Evolutionary conservation across 1,140 invertebrate species (phyloP), one percentile per base, ranked within the genome.

Genomic region (Drosophila kepulauana): DNA sequence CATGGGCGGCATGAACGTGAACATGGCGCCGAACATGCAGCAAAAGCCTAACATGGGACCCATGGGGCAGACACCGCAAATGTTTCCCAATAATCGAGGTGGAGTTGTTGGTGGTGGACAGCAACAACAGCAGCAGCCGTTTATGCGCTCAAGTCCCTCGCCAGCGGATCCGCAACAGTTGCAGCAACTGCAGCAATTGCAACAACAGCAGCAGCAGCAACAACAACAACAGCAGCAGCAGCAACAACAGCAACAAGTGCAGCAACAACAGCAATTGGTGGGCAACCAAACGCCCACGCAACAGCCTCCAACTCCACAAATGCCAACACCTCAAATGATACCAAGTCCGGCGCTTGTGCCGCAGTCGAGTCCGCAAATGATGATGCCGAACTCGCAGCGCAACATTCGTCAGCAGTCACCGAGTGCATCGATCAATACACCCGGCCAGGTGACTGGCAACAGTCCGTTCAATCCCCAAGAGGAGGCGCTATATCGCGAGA

Each of bases 401-500:
- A 82, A 75, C 66, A 76, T 97, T 94, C 96, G 95, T 45, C 95
- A 96, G 15, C 95, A 96, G n/a, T 97, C 96, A 61, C 97, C 97
- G 1, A 96, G 96, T 62, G 95, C 95, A 45, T 96, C 96, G 0
- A 93, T 97, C 5, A 97, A 98, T 92, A 98, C 96, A 30, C 97
- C 96, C 0, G 95, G 95, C 30, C 95, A 96, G 30, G 94, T 94
- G 1, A 95, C 95, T 1, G 95, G 94, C 1, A 95, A 96, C 11
- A 96, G 96, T 93, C 96, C 96, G 0, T 94, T 96, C 56, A 93
- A 93, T 82, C 70, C 93, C 61, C 93, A 94, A 0, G 98, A 99
- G 81, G 98, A 99, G 82, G 97, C 97, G 57, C 95, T 96, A 1
- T 99, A 99, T 86, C 93, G 97, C 64, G 98, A 99, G 79, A 99